Evolutionary conservation across 2,888 invertebrate genomes (phyloP).

Genomic region (Oscheius sp.): DNA sequence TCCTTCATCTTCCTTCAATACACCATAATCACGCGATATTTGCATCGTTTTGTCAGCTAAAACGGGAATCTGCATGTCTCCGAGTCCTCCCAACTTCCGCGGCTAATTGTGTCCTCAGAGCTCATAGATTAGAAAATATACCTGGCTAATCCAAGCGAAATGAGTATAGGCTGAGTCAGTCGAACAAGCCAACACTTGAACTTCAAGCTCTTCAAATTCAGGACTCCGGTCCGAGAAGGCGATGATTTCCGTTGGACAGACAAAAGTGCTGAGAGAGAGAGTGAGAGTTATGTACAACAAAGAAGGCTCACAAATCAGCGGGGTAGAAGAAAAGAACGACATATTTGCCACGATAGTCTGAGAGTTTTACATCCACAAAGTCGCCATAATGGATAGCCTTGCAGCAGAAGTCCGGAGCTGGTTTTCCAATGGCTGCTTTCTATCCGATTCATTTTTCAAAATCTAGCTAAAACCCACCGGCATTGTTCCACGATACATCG

Average conservation of each 20-base stretch:
- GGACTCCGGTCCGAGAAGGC: conserved; percentile 89
- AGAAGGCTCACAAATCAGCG: conserved; percentile 57
- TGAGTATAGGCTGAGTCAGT: conserved; percentile 97
- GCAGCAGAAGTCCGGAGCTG: conserved; percentile 65
- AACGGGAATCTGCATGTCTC: conserved; percentile 91
- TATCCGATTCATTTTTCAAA: conserved; percentile 19
- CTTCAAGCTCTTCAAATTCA: conserved; percentile 75
- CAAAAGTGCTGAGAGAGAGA: conserved; percentile 74
- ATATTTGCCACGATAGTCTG: conserved; percentile 67
- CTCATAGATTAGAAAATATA: background rate
- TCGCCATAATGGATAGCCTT: conserved; percentile 67
- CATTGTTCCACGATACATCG: conserved; percentile 16
- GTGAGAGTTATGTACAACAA: background rate
- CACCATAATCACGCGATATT: conserved; percentile 87
- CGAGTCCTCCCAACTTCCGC: conserved; percentile 88
- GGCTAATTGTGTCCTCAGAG: conserved; percentile 72
- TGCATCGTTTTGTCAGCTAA: conserved; percentile 88
- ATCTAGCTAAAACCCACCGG: background rate
- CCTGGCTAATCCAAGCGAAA: conserved; percentile 82
- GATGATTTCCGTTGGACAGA: conserved; percentile 86
- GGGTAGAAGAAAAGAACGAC: conserved; percentile 70
- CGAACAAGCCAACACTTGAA: conserved; percentile 78
- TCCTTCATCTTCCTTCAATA: conserved; percentile 88
- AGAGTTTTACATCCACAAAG: conserved; percentile 62
- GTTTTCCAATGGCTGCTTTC: conserved; percentile 64